Percentiles rank a stretch among this genome's conserved stretches.
Evolutionary conservation across 2,113 vertebrate genomes (phyloP).

Genomic region (Podilymbus podiceps): DNA sequence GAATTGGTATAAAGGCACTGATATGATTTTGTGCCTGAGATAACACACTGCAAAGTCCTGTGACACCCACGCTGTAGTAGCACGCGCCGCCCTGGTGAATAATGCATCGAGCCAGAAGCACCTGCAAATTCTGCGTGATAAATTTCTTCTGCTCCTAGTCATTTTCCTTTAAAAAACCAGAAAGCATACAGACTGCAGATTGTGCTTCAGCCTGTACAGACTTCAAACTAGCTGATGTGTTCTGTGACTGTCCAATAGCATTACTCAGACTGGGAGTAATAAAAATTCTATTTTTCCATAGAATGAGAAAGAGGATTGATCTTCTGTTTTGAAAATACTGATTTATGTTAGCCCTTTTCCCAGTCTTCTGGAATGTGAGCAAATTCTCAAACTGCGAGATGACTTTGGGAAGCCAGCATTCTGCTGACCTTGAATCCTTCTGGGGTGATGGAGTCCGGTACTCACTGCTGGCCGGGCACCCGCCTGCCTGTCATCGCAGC

Average conservation of each 20-base stretch:
- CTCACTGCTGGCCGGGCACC: neutral
- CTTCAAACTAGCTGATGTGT: neutral
- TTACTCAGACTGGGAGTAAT: neutral
- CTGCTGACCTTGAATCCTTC: neutral
- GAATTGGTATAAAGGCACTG: fast-evolving
- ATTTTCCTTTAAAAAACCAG: neutral
- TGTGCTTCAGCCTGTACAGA: neutral
- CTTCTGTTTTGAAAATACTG: neutral
- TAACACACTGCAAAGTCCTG: neutral
- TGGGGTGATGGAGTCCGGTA: neutral
- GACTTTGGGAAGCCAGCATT: neutral
- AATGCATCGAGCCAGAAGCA: neutral
- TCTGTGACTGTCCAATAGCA: neutral
- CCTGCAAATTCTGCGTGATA: neutral
- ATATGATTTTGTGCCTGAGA: neutral
- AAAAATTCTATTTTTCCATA: fast-evolving
- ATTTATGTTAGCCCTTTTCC: neutral
- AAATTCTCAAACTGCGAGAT: fast-evolving
- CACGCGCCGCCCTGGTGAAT: neutral
- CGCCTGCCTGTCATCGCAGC: neutral
- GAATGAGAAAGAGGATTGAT: neutral
- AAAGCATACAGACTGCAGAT: neutral
- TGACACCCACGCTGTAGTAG: neutral
- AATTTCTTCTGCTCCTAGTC: neutral
- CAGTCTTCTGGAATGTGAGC: neutral